These are phyloP conservation scores for Andrena chrysosceles DNA, from an alignment of 2,888 invertebrate genomes.

Conservation along the genomic window DNA sequence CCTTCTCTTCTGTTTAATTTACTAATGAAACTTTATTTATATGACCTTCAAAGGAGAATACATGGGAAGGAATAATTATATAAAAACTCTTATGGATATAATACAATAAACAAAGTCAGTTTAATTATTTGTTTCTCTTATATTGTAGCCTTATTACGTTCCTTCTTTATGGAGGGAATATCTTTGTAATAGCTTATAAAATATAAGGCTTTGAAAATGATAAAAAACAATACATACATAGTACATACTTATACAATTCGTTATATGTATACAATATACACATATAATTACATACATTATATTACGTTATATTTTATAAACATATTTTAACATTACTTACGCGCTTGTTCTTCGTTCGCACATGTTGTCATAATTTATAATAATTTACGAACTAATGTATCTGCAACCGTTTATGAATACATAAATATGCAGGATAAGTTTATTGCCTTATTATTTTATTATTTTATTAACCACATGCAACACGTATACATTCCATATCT, in stretches of 20 bases:
- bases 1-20: slow-evolving; percentile 32
- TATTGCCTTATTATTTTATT: neutral
- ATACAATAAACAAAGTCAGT: neutral
- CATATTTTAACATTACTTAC: too few relatives aligned
- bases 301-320: too few relatives aligned
- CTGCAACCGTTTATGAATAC: neutral
- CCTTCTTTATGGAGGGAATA: neutral
- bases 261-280: neutral
- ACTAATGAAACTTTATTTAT: slow-evolving; percentile 61
- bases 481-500: slow-evolving; percentile 12
- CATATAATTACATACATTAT: too few relatives aligned
- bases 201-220: too few relatives aligned
- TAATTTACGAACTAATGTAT: neutral
- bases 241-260: neutral
- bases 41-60: neutral
- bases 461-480: slow-evolving; percentile 4
- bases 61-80: slow-evolving; percentile 4
- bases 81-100: slow-evolving; percentile 28
- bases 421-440: neutral
- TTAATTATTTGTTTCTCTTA: slow-evolving; percentile 3
- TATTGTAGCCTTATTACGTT: neutral
- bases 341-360: neutral
- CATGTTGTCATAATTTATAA: neutral
- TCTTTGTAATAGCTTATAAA: neutral
- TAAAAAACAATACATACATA: too few relatives aligned